Conservation (phyloP, 2,113 vertebrate species). For the Boleophthalmus pectinirostris region DNA sequence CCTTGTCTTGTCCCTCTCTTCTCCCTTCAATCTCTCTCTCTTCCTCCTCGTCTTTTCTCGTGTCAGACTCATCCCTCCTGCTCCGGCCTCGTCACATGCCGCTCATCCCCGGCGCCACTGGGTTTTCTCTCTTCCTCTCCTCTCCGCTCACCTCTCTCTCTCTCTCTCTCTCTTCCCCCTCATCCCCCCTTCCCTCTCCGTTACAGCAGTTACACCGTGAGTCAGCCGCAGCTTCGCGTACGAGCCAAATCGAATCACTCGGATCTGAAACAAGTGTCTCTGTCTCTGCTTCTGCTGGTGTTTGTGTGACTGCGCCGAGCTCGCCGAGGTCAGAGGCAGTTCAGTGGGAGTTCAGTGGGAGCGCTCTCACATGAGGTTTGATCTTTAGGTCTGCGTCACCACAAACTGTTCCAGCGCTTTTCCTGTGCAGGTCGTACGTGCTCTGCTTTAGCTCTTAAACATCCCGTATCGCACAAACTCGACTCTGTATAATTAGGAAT, state of each 20-base stretch:
- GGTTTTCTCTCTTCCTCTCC: no score
- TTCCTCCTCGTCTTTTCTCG: no score
- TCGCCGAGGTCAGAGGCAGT: neutral
- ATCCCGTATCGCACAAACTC: no score
- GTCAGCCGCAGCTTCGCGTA: neutral
- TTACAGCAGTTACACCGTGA: no score
- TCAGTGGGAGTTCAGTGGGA: neutral
- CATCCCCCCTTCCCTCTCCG: no score
- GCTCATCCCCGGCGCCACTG: slow-evolving; percentile 22
- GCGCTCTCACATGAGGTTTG: neutral
- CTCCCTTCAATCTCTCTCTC: no score
- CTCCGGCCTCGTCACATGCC: slow-evolving; percentile 37
- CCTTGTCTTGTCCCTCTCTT: no score
- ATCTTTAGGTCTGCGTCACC: neutral
- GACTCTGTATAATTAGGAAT: no score
- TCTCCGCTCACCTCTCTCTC: no score
- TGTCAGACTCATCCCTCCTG: neutral
- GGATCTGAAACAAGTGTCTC: neutral
- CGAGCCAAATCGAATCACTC: neutral
- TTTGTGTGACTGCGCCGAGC: neutral
- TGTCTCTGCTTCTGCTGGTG: no score
- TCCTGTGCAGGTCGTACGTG: neutral
- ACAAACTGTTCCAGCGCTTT: neutral
- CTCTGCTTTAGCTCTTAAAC: no score
- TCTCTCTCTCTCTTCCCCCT: no score